phyloP scores from a whole-genome alignment of 2,797 vertebrate genomes.

The Columba guinea region DNA sequence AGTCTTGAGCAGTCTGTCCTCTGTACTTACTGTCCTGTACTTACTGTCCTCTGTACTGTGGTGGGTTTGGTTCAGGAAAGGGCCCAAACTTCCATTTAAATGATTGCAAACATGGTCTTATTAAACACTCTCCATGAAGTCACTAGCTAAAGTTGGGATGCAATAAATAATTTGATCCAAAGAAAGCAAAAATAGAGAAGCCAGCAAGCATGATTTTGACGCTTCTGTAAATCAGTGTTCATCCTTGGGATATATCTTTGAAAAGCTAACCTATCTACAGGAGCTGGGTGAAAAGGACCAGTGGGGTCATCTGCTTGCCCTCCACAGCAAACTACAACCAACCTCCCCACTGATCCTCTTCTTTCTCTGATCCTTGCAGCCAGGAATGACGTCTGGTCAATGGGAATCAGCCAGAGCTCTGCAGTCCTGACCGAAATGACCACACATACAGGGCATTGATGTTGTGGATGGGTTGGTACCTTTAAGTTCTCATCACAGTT shows the following conservation, averaged over 20 bases:
- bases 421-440: background rate
- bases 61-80: background rate
- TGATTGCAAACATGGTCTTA: background rate
- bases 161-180: background rate
- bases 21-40: background rate
- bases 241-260: background rate
- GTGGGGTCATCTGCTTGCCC: background rate
- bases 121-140: background rate
- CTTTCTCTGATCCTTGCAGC: background rate
- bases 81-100: background rate
- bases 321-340: background rate
- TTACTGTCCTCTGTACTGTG: background rate
- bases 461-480: background rate
- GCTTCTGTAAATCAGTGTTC: background rate
- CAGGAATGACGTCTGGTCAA: background rate
- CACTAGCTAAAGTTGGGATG: background rate
- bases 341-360: background rate
- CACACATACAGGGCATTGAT: rapidly evolving
- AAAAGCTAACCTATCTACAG: background rate
- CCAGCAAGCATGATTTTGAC: background rate
- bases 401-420: background rate
- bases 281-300: background rate
- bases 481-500: background rate
- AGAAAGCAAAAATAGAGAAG: background rate
- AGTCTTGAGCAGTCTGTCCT: background rate